These are phyloP conservation scores for Apolygus lucorum DNA, from an alignment of 1,140 invertebrate genomes.

Conservation along the genomic window DNA sequence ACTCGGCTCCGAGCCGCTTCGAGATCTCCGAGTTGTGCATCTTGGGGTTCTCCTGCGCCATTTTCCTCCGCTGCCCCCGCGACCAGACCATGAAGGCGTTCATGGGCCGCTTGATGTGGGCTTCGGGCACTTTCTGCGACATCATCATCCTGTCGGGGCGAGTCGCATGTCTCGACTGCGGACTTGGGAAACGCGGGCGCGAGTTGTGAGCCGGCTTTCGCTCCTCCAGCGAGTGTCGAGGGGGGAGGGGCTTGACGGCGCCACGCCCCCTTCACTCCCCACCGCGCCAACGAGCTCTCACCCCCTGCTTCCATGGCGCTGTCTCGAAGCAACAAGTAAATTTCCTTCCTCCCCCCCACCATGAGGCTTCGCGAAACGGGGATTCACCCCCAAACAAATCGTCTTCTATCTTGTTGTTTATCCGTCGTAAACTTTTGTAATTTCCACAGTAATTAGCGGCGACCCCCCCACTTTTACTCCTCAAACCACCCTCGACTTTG, in stretches of 20 bases:
- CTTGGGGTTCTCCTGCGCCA: constrained; percentile 96
- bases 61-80: constrained; percentile 78
- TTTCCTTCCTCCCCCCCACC: not conserved
- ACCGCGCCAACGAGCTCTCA: constrained; percentile 30
- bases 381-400: not conserved
- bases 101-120: constrained; percentile 81
- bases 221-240: not conserved
- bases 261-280: constrained; percentile 31
- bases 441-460: constrained; percentile 19
- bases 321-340: constrained; percentile 4
- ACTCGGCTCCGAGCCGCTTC: constrained; percentile 78
- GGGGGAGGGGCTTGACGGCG: not conserved
- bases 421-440: constrained; percentile 23
- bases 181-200: not conserved
- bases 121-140: constrained; percentile 19
- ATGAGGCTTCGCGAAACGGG: not conserved
- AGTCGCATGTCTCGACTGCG: constrained; percentile 15
- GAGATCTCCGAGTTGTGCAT: constrained; percentile 96
- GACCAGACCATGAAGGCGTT: constrained; percentile 94
- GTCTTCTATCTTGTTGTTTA: constrained; percentile 9
- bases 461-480: not conserved
- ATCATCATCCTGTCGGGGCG: constrained; percentile 17
- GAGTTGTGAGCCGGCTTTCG: not conserved
- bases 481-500: too few species aligned
- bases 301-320: constrained; percentile 23